A percentile compares a stretch with the other conserved stretches of the same genome.
These are phyloP conservation scores for Leucophenga maculata DNA, from an alignment of 2,888 invertebrate genomes.

Conservation along the genomic window DNA sequence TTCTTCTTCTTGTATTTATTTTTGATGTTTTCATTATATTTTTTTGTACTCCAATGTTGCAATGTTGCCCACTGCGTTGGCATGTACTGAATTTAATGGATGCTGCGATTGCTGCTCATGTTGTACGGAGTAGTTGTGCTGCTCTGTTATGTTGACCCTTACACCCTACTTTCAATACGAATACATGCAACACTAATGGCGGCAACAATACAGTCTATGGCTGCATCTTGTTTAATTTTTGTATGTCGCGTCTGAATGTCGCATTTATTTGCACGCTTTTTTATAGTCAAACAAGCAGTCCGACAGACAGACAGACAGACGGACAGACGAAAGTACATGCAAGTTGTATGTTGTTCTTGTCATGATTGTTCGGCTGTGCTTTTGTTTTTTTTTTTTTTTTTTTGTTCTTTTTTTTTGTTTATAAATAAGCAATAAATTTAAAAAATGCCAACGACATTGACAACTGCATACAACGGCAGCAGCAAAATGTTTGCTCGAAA, in stretches of 20 bases:
- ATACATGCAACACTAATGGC: conserved; percentile 1
- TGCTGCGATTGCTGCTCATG: too few relatives aligned
- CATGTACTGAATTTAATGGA: too few relatives aligned
- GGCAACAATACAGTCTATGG: conserved; percentile 29
- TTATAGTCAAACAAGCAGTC: conserved; percentile 37
- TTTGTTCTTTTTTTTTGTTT: conserved; percentile 52
- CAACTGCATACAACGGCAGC: conserved; percentile 40
- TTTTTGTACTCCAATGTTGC: too few relatives aligned
- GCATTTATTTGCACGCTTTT: conserved; percentile 17
- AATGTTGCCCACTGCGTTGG: too few relatives aligned
- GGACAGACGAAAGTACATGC: conserved; percentile 9
- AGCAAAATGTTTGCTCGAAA: not conserved
- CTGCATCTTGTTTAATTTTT: conserved; percentile 56
- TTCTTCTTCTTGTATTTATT: too few relatives aligned
- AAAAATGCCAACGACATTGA: conserved; percentile 37
- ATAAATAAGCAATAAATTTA: conserved; percentile 64
- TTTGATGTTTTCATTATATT: too few relatives aligned
- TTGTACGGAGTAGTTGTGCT: too few relatives aligned
- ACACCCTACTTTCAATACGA: too few relatives aligned
- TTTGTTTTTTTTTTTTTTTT: not conserved
- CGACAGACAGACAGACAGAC: conserved; percentile 19
- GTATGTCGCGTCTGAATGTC: too few relatives aligned
- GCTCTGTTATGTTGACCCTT: too few relatives aligned
- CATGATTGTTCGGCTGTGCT: not conserved
- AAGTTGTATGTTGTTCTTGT: not conserved